These are phyloP conservation scores for Myotis brandtii DNA, from an alignment of 2,113 vertebrate genomes.

Conservation along the genomic window DNA sequence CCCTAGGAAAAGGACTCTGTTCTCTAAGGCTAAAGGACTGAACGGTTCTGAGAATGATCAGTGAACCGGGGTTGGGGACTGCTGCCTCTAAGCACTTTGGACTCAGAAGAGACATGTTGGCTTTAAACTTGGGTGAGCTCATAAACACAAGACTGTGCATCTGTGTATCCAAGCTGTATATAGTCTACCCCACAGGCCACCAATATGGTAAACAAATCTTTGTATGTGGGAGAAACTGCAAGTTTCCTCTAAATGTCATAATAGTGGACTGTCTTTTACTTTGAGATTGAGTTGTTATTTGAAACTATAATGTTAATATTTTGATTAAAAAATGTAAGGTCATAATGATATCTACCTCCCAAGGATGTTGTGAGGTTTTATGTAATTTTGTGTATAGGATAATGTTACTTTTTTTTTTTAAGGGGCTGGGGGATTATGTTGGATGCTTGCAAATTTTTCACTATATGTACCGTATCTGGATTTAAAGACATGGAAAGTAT, in stretches of 20 bases:
- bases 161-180: not conserved
- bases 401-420: not conserved
- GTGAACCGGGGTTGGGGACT: not conserved
- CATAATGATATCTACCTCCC: not conserved
- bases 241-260: constrained; percentile 4
- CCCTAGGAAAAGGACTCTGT: not conserved
- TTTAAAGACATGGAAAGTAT: not conserved
- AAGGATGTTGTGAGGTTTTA: constrained; percentile 34
- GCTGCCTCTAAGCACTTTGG: not conserved
- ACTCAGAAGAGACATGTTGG: not conserved
- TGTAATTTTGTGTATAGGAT: constrained; percentile 18
- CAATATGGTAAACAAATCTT: not conserved
- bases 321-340: constrained; percentile 38
- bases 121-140: not conserved
- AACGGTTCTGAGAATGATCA: not conserved
- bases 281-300: not conserved
- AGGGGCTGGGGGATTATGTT: not conserved
- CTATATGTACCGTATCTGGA: not conserved
- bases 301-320: constrained; percentile 33
- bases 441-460: not conserved
- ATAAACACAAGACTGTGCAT: not conserved
- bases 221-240: not conserved
- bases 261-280: not conserved
- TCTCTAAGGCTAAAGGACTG: not conserved
- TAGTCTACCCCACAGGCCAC: not conserved